These are phyloP conservation scores for Ictalurus punctatus DNA, from an alignment of 2,113 vertebrate genomes.

Conservation along the genomic window DNA sequence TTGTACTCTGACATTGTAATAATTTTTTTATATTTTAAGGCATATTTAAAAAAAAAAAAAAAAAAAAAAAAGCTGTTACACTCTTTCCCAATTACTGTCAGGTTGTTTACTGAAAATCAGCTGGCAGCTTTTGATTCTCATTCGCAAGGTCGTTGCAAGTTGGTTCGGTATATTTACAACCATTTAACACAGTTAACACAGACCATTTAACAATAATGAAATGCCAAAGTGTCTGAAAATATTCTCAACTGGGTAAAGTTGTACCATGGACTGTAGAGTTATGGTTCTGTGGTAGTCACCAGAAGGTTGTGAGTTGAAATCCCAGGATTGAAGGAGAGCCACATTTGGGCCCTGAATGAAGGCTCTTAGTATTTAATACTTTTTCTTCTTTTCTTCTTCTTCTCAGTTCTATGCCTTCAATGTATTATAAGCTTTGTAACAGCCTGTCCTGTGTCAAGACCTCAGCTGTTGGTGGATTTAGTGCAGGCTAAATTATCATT, in stretches of 20 bases:
- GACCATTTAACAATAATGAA: neutral
- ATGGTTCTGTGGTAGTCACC: neutral
- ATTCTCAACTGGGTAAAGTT: neutral
- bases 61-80: conserved; percentile 12
- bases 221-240: neutral
- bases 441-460: neutral
- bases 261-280: neutral
- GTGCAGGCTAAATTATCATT: neutral
- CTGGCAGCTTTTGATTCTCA: neutral
- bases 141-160: neutral
- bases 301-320: too few relatives aligned
- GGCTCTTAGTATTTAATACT: neutral
- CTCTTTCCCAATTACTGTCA: conserved; percentile 20
- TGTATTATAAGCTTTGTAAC: neutral
- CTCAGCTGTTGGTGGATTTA: too few relatives aligned
- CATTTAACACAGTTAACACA: neutral
- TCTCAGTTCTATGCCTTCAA: neutral
- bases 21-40: neutral
- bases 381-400: neutral
- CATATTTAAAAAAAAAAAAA: neutral
- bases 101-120: conserved; percentile 5
- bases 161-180: neutral
- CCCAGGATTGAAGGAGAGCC: neutral
- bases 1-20: neutral
- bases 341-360: neutral